A percentile compares a stretch with the other conserved stretches of the same genome.
Evolutionary conservation across 2,888 invertebrate genomes (phyloP).

Genomic region (Oasisia sp.): DNA sequence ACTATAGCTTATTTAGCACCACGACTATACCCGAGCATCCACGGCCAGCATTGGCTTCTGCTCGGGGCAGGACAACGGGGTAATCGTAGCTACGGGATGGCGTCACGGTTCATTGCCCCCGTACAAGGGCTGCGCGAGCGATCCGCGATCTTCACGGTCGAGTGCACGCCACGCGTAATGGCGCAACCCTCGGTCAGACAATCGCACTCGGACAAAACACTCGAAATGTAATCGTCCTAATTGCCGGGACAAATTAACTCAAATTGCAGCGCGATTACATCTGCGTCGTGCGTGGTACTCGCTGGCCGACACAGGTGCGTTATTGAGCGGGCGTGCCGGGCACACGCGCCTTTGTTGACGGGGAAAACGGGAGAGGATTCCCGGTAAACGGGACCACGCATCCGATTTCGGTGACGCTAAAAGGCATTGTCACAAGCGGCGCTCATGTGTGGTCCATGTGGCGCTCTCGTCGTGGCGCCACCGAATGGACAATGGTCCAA

Average conservation of each 20-base stretch:
- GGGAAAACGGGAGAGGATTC: neutral
- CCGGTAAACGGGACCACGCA: neutral
- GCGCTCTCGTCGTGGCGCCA: neutral
- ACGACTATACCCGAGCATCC: neutral
- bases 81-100: neutral
- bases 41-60: neutral
- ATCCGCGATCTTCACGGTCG: neutral
- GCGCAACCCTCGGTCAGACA: neutral
- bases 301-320: neutral
- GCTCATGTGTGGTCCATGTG: neutral
- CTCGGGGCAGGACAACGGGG: neutral
- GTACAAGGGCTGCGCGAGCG: neutral
- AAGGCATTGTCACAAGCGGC: neutral
- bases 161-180: slow-evolving; percentile 4
- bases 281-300: neutral
- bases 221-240: slow-evolving; percentile 11
- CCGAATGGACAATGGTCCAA: neutral
- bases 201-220: neutral
- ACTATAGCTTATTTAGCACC: no score
- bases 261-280: neutral
- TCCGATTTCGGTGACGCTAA: neutral
- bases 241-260: slow-evolving; percentile 5
- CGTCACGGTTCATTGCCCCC: neutral
- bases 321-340: neutral
- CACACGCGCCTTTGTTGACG: neutral